Percentiles rank a stretch among this genome's conserved stretches.
These are phyloP conservation scores for Hemibagrus wyckioides DNA, from an alignment of 2,113 vertebrate genomes.

Conservation along the genomic window DNA sequence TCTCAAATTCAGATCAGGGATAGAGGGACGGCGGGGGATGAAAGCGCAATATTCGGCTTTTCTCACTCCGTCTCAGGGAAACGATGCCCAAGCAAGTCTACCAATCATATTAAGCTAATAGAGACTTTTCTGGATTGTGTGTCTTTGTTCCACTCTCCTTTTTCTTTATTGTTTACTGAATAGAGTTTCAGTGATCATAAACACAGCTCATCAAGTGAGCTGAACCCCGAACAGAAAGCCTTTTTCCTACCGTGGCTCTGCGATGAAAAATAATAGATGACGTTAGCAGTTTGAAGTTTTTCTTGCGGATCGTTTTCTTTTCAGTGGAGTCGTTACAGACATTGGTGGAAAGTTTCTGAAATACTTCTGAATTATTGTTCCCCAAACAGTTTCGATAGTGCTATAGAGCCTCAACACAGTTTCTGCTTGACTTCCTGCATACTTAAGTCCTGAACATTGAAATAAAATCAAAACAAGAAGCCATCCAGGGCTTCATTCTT, in stretches of 20 bases:
- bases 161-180: constrained; percentile 35
- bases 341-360: not conserved
- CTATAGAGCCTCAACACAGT: not conserved
- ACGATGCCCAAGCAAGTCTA: not conserved
- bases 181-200: constrained; percentile 35
- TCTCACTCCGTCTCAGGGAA: not conserved
- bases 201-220: constrained; percentile 17
- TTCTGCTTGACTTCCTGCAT: not conserved
- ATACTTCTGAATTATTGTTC: not conserved
- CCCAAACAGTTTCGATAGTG: not conserved
- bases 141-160: not conserved
- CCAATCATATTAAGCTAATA: constrained; percentile 38
- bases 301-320: not conserved
- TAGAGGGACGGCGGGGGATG: constrained; percentile 1
- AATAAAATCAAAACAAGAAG: not conserved
- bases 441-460: not conserved
- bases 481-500: not conserved
- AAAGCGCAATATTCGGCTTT: constrained; percentile 28
- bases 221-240: not conserved
- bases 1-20: constrained; percentile 29
- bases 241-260: not conserved
- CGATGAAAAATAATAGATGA: not conserved
- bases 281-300: not conserved
- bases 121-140: constrained; percentile 4
- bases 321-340: not conserved